Conservation (phyloP, 92 coral and sea anemone genomes). For the Virgularia gustaviana region DNA sequence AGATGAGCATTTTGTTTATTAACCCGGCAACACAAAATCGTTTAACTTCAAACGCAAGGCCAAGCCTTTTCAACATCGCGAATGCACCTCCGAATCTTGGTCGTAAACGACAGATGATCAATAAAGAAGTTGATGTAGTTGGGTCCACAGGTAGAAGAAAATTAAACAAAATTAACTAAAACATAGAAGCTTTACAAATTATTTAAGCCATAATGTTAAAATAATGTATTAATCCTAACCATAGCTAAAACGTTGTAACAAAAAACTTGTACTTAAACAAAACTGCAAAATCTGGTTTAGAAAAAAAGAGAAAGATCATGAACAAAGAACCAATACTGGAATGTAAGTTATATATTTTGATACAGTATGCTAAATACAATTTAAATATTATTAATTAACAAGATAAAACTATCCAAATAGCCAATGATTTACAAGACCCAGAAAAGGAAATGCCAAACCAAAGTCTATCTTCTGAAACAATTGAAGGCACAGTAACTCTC, state of each 20-base stretch:
- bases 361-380: background rate
- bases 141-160: background rate
- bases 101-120: background rate
- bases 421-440: constrained; percentile 1
- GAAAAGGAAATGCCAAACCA: constrained; percentile 2
- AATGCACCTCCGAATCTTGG: background rate
- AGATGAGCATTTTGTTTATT: background rate
- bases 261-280: background rate
- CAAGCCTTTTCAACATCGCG: constrained; percentile 5
- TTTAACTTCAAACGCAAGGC: constrained; percentile 4
- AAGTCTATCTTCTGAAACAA: background rate
- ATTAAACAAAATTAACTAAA: background rate
- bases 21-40: background rate
- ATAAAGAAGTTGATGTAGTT: background rate
- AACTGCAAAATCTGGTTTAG: background rate
- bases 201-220: background rate
- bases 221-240: background rate
- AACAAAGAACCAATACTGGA: background rate
- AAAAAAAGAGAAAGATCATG: constrained; percentile 2
- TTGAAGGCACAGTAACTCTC: constrained; percentile 3
- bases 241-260: background rate
- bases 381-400: background rate
- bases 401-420: background rate
- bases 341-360: background rate
- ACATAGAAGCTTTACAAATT: background rate